A percentile compares a stretch with the other conserved stretches of the same genome.
These are phyloP conservation scores for Diphyllodes magnificus DNA, from an alignment of 2,113 vertebrate genomes.

Conservation along the genomic window DNA sequence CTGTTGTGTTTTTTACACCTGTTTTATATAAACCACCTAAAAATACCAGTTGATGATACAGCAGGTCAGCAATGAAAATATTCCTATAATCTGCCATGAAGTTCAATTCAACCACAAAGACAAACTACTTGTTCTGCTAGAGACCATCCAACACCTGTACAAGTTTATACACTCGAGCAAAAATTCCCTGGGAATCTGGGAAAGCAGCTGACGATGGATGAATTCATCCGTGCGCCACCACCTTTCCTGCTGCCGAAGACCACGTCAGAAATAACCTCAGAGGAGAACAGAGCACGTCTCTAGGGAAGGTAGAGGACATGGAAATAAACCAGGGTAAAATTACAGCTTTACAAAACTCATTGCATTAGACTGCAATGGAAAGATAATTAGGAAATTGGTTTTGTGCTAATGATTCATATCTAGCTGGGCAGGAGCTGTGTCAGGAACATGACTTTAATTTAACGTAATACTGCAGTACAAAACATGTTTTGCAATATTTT, in stretches of 20 bases:
- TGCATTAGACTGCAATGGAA: constrained; percentile 5
- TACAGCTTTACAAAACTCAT: constrained; percentile 14
- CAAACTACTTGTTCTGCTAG: neutral
- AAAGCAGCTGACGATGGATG: neutral
- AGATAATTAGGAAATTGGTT: constrained; percentile 51
- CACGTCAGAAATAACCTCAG: neutral
- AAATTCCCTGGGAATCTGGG: neutral
- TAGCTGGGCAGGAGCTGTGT: neutral
- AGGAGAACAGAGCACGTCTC: neutral
- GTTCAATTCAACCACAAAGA: neutral
- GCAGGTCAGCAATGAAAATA: neutral
- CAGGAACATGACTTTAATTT: neutral
- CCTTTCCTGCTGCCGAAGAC: neutral
- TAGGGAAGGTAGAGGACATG: neutral
- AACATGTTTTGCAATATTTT: neutral
- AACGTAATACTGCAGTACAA: neutral
- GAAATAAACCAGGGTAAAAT: constrained; percentile 37
- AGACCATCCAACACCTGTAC: neutral
- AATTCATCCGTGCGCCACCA: neutral
- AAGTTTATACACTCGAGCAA: neutral
- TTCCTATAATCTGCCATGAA: neutral
- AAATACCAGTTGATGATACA: neutral
- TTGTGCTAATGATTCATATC: constrained; percentile 36
- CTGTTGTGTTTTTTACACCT: neutral
- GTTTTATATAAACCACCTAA: neutral